These are phyloP conservation scores for Ichneumon xanthorius DNA, from an alignment of 2,888 invertebrate species.

Conservation along the genomic window DNA sequence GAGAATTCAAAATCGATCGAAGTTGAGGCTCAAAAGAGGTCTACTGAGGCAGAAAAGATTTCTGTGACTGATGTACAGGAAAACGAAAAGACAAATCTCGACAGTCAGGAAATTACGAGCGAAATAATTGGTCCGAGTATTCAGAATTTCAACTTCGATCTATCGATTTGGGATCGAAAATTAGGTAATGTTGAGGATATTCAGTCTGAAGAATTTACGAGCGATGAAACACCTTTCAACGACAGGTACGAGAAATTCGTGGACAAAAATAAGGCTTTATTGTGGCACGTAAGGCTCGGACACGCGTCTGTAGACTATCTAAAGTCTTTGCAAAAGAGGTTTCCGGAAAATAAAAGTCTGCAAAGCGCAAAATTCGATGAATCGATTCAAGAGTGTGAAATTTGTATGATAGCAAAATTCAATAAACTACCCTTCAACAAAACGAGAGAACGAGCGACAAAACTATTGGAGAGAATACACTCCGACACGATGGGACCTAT, in stretches of 20 bases:
- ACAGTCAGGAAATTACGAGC: conserved; percentile 43
- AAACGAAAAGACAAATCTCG: conserved; percentile 30
- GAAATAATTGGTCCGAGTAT: conserved; percentile 38
- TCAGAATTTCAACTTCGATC: conserved; percentile 2
- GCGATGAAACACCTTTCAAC: conserved; percentile 21
- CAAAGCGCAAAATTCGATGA: conserved; percentile 36
- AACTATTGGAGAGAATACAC: conserved; percentile 41
- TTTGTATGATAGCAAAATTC: conserved; percentile 47
- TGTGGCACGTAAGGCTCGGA: conserved; percentile 69
- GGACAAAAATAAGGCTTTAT: conserved; percentile 50
- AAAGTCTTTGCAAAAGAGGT: conserved; percentile 52
- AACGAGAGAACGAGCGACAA: conserved; percentile 33
- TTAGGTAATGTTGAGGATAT: conserved; percentile 24
- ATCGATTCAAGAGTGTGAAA: conserved; percentile 37
- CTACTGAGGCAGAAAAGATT: conserved; percentile 40
- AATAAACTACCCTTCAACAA: conserved; percentile 48
- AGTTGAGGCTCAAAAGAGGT: conserved; percentile 28
- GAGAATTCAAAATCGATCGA: conserved; percentile 46
- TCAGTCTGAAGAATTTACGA: conserved; percentile 21
- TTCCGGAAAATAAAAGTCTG: conserved; percentile 32
- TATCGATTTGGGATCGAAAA: conserved; percentile 2
- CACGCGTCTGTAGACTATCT: conserved; percentile 70
- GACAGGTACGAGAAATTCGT: conserved; percentile 14
- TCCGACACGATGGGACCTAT: conserved; percentile 42
- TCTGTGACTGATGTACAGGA: conserved; percentile 50